Conservation (phyloP, 2,888 invertebrate species). For the Matsumyia berberina region DNA sequence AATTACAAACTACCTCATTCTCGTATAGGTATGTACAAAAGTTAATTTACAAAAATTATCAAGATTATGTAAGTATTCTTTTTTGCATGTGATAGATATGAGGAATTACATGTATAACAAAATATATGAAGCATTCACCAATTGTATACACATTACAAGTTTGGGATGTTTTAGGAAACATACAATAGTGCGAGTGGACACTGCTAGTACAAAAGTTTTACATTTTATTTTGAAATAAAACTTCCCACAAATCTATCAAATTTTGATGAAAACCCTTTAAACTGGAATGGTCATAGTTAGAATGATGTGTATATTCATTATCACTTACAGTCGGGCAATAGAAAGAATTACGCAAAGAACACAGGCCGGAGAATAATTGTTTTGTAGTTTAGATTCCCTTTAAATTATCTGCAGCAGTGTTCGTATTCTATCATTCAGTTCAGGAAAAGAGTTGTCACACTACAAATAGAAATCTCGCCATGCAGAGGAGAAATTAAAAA, state of each 20-base stretch:
- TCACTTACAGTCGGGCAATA: constrained; percentile 60
- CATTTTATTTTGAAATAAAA: constrained; percentile 13
- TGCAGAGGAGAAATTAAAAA: constrained; percentile 58
- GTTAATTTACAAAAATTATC: constrained; percentile 37
- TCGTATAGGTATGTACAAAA: constrained; percentile 37
- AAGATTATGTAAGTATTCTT: constrained; percentile 26
- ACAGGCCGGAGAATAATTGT: constrained; percentile 53
- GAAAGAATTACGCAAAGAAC: constrained; percentile 39
- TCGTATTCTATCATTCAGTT: constrained; percentile 28
- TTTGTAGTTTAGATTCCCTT: constrained; percentile 74
- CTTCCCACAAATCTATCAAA: constrained; percentile 41
- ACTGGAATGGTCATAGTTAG: constrained; percentile 45
- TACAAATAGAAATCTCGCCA: constrained; percentile 65
- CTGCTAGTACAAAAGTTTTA: constrained; percentile 34
- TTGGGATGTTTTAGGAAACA: constrained; percentile 1
- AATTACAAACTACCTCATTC: constrained; percentile 47
- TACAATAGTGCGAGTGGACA: constrained; percentile 51
- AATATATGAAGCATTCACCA: constrained; percentile 53
- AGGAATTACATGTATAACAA: constrained; percentile 21
- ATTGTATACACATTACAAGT: constrained; percentile 25
- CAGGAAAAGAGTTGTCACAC: constrained; percentile 20
- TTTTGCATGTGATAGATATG: constrained; percentile 17
- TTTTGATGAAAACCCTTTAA: constrained; percentile 7
- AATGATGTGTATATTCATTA: constrained; percentile 39
- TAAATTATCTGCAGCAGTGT: constrained; percentile 70